phyloP scores from a whole-genome alignment of 2,797 vertebrate genomes.

The Melanotaenia parkinsoni region DNA sequence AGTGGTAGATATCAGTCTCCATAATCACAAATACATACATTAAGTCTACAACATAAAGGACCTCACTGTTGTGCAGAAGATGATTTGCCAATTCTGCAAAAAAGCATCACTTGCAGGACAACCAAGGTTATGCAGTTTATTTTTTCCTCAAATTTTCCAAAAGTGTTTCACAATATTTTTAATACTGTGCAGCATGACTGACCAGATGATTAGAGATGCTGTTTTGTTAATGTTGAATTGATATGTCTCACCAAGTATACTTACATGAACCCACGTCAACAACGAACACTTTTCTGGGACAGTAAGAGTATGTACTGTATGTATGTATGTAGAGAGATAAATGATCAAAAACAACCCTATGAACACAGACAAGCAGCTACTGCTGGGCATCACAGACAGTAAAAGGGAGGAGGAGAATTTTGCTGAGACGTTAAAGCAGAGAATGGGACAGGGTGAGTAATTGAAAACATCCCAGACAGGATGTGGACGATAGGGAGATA shows the following conservation, averaged over 20 bases:
- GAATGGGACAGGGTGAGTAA: slow-evolving; percentile 76
- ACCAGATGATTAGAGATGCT: neutral
- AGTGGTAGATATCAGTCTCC: slow-evolving; percentile 76
- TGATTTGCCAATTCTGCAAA: slow-evolving; percentile 61
- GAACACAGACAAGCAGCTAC: slow-evolving; percentile 29
- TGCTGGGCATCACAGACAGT: slow-evolving; percentile 32
- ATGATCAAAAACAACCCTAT: slow-evolving; percentile 29
- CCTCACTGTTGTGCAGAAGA: slow-evolving; percentile 73
- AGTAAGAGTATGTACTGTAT: neutral
- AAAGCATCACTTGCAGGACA: slow-evolving; percentile 56
- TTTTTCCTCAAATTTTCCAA: no score
- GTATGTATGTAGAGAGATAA: slow-evolving; percentile 31
- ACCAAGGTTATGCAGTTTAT: slow-evolving; percentile 30
- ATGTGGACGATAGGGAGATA: slow-evolving; percentile 77
- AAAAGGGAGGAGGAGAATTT: slow-evolving; percentile 48
- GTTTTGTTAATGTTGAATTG: slow-evolving; percentile 16
- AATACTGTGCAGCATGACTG: neutral
- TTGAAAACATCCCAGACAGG: slow-evolving; percentile 80
- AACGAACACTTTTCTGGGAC: slow-evolving; percentile 12
- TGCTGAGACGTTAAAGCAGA: slow-evolving; percentile 72
- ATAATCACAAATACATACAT: slow-evolving; percentile 73
- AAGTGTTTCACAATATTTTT: slow-evolving; percentile 24
- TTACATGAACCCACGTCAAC: slow-evolving; percentile 17
- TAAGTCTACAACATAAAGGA: slow-evolving; percentile 70
- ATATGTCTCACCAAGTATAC: slow-evolving; percentile 5